phyloP scores from a whole-genome alignment of 2,113 vertebrate genomes.

The Carassius carassius region DNA sequence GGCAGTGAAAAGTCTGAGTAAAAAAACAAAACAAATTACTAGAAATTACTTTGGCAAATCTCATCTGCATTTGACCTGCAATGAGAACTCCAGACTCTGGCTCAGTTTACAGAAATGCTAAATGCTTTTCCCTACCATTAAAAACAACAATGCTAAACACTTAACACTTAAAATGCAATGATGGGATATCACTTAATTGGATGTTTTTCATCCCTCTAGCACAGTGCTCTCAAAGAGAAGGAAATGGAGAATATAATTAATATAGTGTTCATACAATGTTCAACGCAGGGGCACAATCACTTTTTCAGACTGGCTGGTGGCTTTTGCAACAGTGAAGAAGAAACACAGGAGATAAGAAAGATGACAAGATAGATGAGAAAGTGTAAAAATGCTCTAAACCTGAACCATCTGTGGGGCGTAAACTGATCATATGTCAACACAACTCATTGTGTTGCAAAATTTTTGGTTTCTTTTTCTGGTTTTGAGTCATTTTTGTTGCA shows the following conservation, averaged over 20 bases:
- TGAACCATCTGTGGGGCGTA: no score
- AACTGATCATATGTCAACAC: no score
- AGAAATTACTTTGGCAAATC: not conserved
- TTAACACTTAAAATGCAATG: conserved; percentile 26
- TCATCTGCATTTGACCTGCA: conserved; percentile 26
- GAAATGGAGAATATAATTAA: conserved; percentile 37
- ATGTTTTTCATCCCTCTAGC: conserved; percentile 15
- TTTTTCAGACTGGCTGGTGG: not conserved
- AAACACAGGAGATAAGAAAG: conserved; percentile 14
- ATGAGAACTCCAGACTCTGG: not conserved
- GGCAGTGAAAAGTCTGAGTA: not conserved
- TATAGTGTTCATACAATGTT: conserved; percentile 30
- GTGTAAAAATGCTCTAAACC: no score
- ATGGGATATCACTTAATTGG: conserved; percentile 47
- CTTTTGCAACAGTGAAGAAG: conserved; percentile 2
- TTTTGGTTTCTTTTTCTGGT: not conserved
- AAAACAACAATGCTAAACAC: conserved; percentile 40
- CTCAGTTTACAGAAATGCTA: conserved; percentile 25
- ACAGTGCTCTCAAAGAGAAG: conserved; percentile 16
- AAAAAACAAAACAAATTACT: not conserved
- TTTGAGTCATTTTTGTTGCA: not conserved
- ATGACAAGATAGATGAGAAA: no score
- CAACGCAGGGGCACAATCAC: conserved; percentile 19
- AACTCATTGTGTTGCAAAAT: not conserved
- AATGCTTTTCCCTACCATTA: conserved; percentile 24